Evolutionary conservation across 1,140 invertebrate genomes (phyloP).

Genomic region (Zeugodacus cucurbitae): DNA sequence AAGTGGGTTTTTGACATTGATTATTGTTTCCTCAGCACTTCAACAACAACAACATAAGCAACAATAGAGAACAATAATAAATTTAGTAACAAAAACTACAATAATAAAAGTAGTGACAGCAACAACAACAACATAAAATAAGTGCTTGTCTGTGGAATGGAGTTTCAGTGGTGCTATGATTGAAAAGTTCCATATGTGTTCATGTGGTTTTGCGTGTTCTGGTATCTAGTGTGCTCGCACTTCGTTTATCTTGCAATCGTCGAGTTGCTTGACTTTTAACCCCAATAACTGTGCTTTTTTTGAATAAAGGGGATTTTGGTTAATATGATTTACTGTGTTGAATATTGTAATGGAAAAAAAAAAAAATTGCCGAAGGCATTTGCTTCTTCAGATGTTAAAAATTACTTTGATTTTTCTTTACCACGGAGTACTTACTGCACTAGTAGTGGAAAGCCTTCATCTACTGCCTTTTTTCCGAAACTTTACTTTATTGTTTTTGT

Average conservation of each 20-base stretch:
- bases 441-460: no score
- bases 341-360: no score
- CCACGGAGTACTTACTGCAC: no score
- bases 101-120: neutral
- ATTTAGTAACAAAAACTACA: neutral
- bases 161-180: neutral
- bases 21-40: slow-evolving; percentile 13
- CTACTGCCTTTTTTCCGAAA: no score
- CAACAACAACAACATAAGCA: neutral
- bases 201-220: neutral
- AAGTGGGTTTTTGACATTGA: slow-evolving; percentile 35
- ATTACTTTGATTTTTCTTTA: no score
- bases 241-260: neutral
- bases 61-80: neutral
- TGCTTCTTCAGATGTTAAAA: no score
- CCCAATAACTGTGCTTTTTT: neutral
- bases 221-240: neutral
- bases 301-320: no score
- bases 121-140: neutral
- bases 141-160: neutral
- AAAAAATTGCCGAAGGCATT: no score
- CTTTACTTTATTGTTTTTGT: no score
- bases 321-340: no score
- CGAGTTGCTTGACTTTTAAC: neutral
- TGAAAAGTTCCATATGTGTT: neutral